Percentiles rank a stretch among this genome's conserved stretches.
Conservation (phyloP, 1,140 invertebrate species). For the Drosophila mojavensis region DNA sequence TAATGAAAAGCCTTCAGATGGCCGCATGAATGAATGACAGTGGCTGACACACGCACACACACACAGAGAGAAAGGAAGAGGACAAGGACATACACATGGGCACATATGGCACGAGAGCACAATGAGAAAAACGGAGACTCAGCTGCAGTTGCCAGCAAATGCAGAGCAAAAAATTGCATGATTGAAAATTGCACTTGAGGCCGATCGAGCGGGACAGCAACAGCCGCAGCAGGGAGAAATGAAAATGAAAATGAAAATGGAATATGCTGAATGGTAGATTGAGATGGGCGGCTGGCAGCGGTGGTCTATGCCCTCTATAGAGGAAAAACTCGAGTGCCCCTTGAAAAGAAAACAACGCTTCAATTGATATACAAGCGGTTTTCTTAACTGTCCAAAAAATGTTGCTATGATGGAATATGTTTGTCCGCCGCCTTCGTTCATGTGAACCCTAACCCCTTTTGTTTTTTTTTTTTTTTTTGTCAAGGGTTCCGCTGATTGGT, state of each 20-base stretch:
- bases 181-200: conserved; percentile 80
- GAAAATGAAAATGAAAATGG: conserved; percentile 8
- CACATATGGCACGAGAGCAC: conserved; percentile 18
- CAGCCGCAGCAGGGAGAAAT: background rate
- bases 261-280: background rate
- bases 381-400: conserved; percentile 43
- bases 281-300: background rate
- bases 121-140: conserved; percentile 35
- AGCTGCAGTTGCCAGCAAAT: conserved; percentile 58
- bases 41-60: conserved; percentile 40
- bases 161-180: conserved; percentile 70
- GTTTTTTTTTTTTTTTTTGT: conserved; percentile 21
- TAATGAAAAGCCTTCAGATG: conserved; percentile 81
- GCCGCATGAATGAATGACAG: conserved; percentile 59
- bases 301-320: background rate
- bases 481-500: conserved; percentile 38
- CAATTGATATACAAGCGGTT: conserved; percentile 39
- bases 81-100: conserved; percentile 30
- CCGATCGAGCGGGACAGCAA: conserved; percentile 27
- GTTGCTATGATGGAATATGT: conserved; percentile 29
- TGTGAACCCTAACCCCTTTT: background rate
- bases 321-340: background rate
- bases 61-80: background rate
- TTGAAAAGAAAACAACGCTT: conserved; percentile 23
- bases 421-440: background rate